Base-by-base conservation (phyloP, 2,888 invertebrate genomes). In the Trachelus troglodyta region DNA sequence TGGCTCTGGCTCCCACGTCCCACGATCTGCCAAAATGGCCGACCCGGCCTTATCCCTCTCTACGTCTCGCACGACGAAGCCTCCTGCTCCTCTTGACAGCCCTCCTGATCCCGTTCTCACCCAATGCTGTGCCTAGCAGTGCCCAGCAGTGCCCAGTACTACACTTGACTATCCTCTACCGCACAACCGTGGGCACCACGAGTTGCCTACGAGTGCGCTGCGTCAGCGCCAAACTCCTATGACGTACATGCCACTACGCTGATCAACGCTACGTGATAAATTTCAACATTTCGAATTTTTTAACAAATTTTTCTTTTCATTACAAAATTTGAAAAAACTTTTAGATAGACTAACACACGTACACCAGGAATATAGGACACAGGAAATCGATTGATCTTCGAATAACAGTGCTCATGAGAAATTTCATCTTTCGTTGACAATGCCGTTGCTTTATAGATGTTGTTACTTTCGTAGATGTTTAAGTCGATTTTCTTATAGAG, bases 21-120 rank as follows among this genome's bases (percentile, higher is more conserved):
- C 83, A 81, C 86, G 84, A 85, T 81, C 85, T 86, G 84, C 84
- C 83, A 88, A 88, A 82, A 88, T 88, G 88, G 88, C 88, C 85
- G 84, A 83, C 83, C 80, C 83, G 81, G 81, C 79, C 76, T 69
- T 71, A 79, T 78, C 79, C 77, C 76, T 73, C 79, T 76, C 75
- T 69, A 79, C 77, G 75, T 78, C 76, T 77, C 77, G 12, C 33
- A 71, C 56, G 23, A 56, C 23, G 23, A 15, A 23, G 23, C 56
- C 56, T 56, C 23, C 23, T 56, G 56, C 23, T 23, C 56, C 56
- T 23, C 71, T 71, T 71, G 71, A 33, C 34, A 71, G 71, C 31
- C 12, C 71, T 12, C 34, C 71, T 23, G 40, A 23, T 34, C 31
- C 71, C 33, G 30, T 33, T 9, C 71, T 30, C 71, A 1, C 30